phyloP scores from a whole-genome alignment of 2,888 invertebrate species.

The Heliconius hortense region DNA sequence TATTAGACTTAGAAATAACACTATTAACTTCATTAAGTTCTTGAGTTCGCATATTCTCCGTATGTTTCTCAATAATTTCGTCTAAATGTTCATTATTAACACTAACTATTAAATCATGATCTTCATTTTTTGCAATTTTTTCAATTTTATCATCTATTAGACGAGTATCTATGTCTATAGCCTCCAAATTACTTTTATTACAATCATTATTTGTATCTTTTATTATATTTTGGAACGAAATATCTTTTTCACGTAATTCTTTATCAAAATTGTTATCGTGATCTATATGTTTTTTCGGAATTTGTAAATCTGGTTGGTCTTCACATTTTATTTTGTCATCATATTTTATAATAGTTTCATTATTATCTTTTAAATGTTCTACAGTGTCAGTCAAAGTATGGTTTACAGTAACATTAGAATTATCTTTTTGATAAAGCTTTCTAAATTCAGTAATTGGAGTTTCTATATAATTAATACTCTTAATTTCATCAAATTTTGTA shows the following conservation, averaged over 20 bases:
- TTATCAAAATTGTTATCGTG: conserved; percentile 52
- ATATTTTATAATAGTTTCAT: conserved; percentile 7
- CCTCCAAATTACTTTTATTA: not conserved
- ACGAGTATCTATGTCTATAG: not conserved
- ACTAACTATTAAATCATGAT: not conserved
- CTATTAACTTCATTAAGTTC: not conserved
- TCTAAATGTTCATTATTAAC: not conserved
- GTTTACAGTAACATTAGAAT: conserved; percentile 27
- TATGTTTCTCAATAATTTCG: not conserved
- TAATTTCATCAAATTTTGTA: conserved; percentile 39
- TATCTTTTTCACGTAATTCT: not conserved
- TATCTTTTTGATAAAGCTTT: conserved; percentile 59
- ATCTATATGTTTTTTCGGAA: conserved; percentile 55
- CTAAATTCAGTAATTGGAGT: conserved; percentile 68
- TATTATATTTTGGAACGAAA: not conserved
- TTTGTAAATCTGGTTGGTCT: conserved; percentile 53
- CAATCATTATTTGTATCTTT: not conserved
- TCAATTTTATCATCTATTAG: not conserved
- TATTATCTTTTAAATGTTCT: conserved; percentile 9
- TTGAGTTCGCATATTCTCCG: not conserved
- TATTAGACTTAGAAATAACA: not conserved
- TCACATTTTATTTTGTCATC: conserved; percentile 8
- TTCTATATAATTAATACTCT: conserved; percentile 57
- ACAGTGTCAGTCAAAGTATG: conserved; percentile 11
- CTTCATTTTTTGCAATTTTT: not conserved